phyloP scores from a whole-genome alignment of 2,113 vertebrate species.

The Xerus inauris region DNA sequence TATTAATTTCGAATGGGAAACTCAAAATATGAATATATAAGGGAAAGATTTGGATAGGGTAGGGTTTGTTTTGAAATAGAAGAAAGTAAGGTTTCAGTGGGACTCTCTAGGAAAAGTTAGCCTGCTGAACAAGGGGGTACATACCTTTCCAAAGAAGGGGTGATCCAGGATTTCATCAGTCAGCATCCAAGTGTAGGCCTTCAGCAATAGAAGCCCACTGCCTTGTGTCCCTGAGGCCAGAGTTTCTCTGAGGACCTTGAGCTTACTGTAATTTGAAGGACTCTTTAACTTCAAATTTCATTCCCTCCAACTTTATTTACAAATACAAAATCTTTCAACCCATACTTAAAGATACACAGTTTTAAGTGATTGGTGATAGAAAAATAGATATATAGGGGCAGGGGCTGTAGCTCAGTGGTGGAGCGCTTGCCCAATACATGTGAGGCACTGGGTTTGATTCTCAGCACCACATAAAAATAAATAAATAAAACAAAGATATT shows the following conservation, averaged over 20 bases:
- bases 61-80: constrained; percentile 4
- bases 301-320: neutral
- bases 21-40: neutral
- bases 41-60: neutral
- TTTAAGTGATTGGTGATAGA: neutral
- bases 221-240: neutral
- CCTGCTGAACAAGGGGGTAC: neutral
- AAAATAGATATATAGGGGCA: neutral
- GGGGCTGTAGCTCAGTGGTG: too few species aligned
- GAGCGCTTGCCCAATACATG: too few species aligned
- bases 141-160: neutral
- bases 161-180: neutral
- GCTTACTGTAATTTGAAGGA: neutral
- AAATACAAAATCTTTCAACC: neutral
- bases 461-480: too few species aligned
- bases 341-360: neutral
- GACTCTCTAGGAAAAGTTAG: neutral
- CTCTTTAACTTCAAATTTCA: neutral
- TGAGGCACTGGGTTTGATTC: too few species aligned
- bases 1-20: neutral
- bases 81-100: constrained; percentile 34
- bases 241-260: neutral
- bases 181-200: neutral
- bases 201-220: neutral
- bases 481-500: too few species aligned